Base-by-base conservation (phyloP, 1,140 invertebrate species). In the Pissodes strobi region DNA sequence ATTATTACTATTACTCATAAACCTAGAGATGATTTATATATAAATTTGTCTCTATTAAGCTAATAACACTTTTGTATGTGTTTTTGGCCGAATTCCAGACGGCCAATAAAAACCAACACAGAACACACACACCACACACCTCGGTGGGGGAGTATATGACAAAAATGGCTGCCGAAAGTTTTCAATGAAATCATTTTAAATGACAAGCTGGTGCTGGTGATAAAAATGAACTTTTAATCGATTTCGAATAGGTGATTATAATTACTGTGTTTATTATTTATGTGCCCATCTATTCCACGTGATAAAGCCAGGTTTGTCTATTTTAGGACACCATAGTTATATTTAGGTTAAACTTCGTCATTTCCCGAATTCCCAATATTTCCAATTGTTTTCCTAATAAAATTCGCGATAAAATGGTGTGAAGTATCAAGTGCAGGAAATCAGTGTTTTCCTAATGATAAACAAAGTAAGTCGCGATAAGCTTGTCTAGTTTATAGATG, bases 321-420 rank as follows among this genome's bases (percentile, higher is more conserved):
- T 41, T 61, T 67, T 13, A 27, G 23, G 17, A 49, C 18, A 34
- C 2, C 21, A 37, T 27, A 56, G 27, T 72, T 74, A 68, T 71
- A 75, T 74, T 70, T 74, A 75, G 74, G 72, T 74, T 74, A 74
- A 74, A 69, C 71, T 69, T 68, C 67, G 67, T 72, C 69, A 69
- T 73, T 69, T 66, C 39, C 56, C 41, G 27, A 34, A 57, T 39
- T 38, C 27, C 25, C 13, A 51, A 55, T 37, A 22, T 38, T 51
- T 48, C 56, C 6, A 12, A 34, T 10, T 59, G 30, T 46, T 45
- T 46, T 43, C 25, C 13, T 22, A 9, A 46, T 13, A 48, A 59
- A 46, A 59, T 15, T 45, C 2, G 37, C 37, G 37, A 39, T 39
- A 39, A 27, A 27, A 27, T 27, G 2, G 18, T 12, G 9, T 8